Conservation (phyloP, 2,113 vertebrate genomes). For the Pycnonotus jocosus region DNA sequence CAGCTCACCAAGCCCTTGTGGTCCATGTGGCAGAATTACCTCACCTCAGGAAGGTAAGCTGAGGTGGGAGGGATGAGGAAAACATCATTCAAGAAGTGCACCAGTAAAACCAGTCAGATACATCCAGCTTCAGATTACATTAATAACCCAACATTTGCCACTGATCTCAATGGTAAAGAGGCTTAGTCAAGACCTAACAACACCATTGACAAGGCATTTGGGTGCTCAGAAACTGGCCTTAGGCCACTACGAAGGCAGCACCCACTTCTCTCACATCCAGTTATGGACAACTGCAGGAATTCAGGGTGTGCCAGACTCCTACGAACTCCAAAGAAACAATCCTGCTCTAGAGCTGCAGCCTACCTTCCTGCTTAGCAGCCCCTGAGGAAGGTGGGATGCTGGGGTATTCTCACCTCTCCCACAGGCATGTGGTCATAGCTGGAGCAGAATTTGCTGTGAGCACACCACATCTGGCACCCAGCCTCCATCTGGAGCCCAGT, state of each 20-base stretch:
- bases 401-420: not conserved
- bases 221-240: not conserved
- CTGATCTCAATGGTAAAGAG: not conserved
- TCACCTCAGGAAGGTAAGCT: not conserved
- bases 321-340: not conserved
- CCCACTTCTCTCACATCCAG: too few relatives aligned
- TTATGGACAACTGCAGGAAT: not conserved
- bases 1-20: not conserved
- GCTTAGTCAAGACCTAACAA: not conserved
- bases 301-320: not conserved
- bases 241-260: not conserved
- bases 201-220: not conserved
- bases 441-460: not conserved
- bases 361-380: not conserved
- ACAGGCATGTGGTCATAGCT: accelerated
- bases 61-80: not conserved
- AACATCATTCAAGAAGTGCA: not conserved
- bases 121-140: not conserved
- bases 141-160: not conserved
- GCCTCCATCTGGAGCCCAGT: not conserved
- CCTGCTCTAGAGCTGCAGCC: not conserved
- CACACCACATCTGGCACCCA: not conserved
- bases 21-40: not conserved
- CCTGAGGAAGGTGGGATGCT: not conserved
- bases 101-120: not conserved